Evolutionary conservation across 2,797 vertebrate genomes (phyloP).

Genomic region (Liparis tanakae): DNA sequence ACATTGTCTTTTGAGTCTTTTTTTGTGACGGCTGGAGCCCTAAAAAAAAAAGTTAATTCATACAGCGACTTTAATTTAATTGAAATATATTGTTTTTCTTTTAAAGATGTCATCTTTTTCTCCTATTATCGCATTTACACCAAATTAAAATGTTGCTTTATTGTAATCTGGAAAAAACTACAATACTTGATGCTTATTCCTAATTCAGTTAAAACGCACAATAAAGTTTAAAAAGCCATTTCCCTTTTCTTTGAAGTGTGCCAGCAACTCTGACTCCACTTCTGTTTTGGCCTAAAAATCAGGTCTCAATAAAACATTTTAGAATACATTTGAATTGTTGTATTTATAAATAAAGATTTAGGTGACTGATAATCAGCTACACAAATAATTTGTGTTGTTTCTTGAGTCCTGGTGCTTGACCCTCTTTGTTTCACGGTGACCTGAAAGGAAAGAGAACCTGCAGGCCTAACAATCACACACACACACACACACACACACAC

Average conservation of each 20-base stretch:
- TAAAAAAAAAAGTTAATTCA: too few species aligned
- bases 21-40: not conserved
- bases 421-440: slow-evolving; percentile 1
- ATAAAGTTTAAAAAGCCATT: not conserved
- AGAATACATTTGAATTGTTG: not conserved
- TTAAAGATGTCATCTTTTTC: not conserved
- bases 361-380: not conserved
- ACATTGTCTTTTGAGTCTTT: not conserved
- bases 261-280: not conserved
- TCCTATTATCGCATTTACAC: not conserved
- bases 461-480: not conserved
- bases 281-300: not conserved
- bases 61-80: too few species aligned
- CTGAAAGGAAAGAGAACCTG: not conserved
- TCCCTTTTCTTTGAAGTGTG: not conserved
- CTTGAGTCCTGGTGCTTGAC: not conserved
- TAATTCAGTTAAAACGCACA: not conserved
- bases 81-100: not conserved
- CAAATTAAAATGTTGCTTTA: not conserved
- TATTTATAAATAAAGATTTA: not conserved
- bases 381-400: not conserved
- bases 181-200: not conserved
- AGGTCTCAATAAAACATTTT: too few species aligned
- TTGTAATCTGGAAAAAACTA: not conserved
- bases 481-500: too few species aligned